phyloP scores from a whole-genome alignment of 2,888 invertebrate genomes.

The Heliconius ethilla region DNA sequence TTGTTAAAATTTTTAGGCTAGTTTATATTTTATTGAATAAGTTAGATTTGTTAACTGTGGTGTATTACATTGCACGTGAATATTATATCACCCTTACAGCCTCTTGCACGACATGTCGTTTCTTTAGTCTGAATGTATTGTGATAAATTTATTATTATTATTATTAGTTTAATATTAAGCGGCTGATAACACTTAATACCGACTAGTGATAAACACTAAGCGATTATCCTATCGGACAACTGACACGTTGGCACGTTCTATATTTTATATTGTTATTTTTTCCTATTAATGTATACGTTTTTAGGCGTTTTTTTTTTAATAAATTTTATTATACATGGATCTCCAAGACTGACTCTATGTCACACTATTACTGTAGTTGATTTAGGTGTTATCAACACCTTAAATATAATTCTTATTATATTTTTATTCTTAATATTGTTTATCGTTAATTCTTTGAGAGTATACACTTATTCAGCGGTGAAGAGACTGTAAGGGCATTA shows the following conservation, averaged over 20 bases:
- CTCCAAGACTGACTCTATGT: constrained; percentile 44
- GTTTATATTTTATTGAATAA: constrained; percentile 77
- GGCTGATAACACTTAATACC: constrained; percentile 50
- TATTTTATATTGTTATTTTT: constrained; percentile 39
- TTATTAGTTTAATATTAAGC: constrained; percentile 48
- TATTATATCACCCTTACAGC: constrained; percentile 73
- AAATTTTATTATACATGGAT: constrained; percentile 40
- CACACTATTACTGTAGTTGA: constrained; percentile 39
- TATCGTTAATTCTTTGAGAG: constrained; percentile 70
- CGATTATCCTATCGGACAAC: constrained; percentile 39
- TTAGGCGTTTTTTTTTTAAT: constrained; percentile 31
- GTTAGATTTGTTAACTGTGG: constrained; percentile 82
- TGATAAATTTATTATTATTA: constrained; percentile 74
- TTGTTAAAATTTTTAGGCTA: constrained; percentile 83
- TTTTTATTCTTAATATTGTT: constrained; percentile 62
- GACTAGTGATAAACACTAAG: constrained; percentile 39
- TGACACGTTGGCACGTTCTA: constrained; percentile 34
- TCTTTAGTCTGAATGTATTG: constrained; percentile 77
- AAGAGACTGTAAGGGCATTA: constrained; percentile 77
- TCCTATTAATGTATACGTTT: constrained; percentile 44
- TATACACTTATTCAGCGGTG: constrained; percentile 56
- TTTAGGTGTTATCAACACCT: constrained; percentile 53
- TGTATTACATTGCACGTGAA: constrained; percentile 79
- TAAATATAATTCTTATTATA: constrained; percentile 55
- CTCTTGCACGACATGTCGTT: constrained; percentile 68